phyloP scores from a whole-genome alignment of 2,888 invertebrate genomes.

The Chalcis sispes region DNA sequence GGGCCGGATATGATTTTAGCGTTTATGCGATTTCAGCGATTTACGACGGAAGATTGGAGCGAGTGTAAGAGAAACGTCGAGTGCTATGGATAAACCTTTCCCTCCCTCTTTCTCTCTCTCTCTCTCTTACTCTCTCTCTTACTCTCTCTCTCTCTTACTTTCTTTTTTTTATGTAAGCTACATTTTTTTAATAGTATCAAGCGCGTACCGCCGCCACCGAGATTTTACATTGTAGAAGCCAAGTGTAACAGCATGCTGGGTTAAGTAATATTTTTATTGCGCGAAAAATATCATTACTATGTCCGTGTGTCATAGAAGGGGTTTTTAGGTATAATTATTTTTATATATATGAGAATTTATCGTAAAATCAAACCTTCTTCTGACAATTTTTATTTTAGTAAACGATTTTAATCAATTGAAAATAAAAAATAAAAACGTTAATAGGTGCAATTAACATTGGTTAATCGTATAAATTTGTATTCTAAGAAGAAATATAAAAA shows the following conservation, averaged over 20 bases:
- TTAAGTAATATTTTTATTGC: constrained; percentile 32
- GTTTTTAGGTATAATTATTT: too few species aligned
- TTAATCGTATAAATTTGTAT: too few species aligned
- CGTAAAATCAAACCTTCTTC: too few species aligned
- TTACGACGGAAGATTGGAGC: constrained; percentile 58
- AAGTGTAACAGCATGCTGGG: constrained; percentile 33
- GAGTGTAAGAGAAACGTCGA: constrained; percentile 1
- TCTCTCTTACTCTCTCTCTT: constrained; percentile 1
- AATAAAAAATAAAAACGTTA: too few species aligned
- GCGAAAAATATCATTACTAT: not conserved
- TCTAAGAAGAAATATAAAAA: too few species aligned
- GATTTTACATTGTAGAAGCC: constrained; percentile 8
- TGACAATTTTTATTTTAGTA: too few species aligned
- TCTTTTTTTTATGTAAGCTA: too few species aligned
- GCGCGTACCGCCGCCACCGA: not conserved
- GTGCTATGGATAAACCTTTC: not conserved
- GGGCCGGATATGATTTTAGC: constrained; percentile 62
- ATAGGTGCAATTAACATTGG: too few species aligned
- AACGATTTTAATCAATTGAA: too few species aligned
- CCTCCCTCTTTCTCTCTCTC: not conserved
- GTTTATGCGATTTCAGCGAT: constrained; percentile 63
- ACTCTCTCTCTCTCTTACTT: not conserved
- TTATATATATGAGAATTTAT: too few species aligned
- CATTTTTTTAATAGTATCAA: not conserved
- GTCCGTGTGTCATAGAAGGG: too few species aligned